Conservation (phyloP, 2,888 invertebrate genomes). For the Fragum fragum region DNA sequence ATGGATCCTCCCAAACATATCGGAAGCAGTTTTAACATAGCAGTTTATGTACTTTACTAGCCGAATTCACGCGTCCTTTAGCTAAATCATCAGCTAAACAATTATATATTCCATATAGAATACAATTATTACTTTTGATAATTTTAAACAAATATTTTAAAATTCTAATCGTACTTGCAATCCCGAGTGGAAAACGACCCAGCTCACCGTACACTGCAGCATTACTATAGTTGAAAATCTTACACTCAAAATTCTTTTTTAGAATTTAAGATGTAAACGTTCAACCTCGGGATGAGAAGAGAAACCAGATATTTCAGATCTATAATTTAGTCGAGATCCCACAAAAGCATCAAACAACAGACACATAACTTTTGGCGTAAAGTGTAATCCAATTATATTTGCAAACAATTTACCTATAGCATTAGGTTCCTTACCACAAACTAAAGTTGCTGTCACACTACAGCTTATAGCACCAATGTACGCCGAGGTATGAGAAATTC, state of each 20-base stretch:
- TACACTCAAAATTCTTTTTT: conserved; percentile 5
- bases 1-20: conserved; percentile 19
- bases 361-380: conserved; percentile 13
- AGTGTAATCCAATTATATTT: neutral
- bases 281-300: no score
- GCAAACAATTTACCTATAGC: neutral
- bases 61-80: neutral
- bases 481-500: no score
- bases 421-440: conserved; percentile 2
- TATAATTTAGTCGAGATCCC: neutral
- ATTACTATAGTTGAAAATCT: no score
- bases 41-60: neutral
- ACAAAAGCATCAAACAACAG: conserved; percentile 25
- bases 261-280: no score
- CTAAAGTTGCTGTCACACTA: no score
- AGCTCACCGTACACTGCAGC: no score
- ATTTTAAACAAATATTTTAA: conserved; percentile 17
- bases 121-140: neutral
- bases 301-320: neutral
- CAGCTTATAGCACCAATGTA: no score
- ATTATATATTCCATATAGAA: neutral
- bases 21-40: neutral
- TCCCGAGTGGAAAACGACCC: no score
- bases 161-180: neutral
- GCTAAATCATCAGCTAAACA: neutral